Base-by-base conservation (phyloP, 2,113 vertebrate species). In the Chlorocebus sabaeus region DNA sequence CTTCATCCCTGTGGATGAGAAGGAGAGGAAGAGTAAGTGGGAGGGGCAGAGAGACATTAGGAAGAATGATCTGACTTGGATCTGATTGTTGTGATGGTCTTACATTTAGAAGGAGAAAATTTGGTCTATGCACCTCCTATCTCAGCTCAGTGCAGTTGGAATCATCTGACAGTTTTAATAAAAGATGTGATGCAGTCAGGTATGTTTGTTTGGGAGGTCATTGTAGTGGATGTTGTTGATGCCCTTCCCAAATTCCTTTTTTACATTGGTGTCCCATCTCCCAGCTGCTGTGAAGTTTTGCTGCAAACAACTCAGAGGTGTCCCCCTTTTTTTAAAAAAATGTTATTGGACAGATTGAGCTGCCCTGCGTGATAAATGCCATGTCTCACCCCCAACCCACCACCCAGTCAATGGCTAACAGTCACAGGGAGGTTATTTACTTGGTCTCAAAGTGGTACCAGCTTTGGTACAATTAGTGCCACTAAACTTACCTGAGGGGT, bases 151-250 rank as follows among this genome's bases (percentile, higher is more conserved):
- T 75, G 14, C 22, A 40, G 6, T 3, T 75, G n/a, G 59, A 84
- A 59, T 83, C 75, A 88, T 38, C 16, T 73, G 84, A 75, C 55
- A 64, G 45, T 45, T 92, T 92, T 94, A 35, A 55, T 86, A 13
- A 84, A 30, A 83, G 61, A 45, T 25, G 6, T 45, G 35, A 93
- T 73, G 23, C 59, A 79, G 17, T 79, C 68, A 83, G n/a, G 12
- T 20, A 48, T 22, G 27, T 83, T 43, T 86, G 25, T 55, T 82
- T 45, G 45, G 45, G 67, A 45, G 48, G 79, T 89, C 84, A 40
- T 20, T 61, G 23, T 23, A 55, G 80, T 23, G 11, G 76, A 67
- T 59, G 43, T 35, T 67, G 6, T 32, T 84, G 75, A 35, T 82
- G 17, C 20, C 35, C 40, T 55, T 59, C 30, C 61, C 81, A 70